Evolutionary conservation across 2,797 vertebrate genomes (phyloP).

Genomic region (Myotis daubentonii): DNA sequence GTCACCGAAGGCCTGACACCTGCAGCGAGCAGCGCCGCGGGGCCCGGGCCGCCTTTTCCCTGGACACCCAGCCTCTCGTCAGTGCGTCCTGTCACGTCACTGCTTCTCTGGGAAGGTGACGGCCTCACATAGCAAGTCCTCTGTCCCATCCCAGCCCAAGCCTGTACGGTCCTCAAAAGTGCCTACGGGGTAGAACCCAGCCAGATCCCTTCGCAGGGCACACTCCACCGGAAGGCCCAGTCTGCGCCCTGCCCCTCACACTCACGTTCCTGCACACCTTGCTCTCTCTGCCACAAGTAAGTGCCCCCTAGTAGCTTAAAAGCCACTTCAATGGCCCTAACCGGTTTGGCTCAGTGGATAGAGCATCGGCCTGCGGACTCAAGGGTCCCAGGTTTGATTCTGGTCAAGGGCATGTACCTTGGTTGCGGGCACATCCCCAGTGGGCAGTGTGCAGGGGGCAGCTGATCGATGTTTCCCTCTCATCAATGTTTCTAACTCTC

Average conservation of each 20-base stretch:
- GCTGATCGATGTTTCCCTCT: too few relatives aligned
- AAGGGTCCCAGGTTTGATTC: too few relatives aligned
- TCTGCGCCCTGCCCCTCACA: fast-evolving
- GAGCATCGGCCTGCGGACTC: too few relatives aligned
- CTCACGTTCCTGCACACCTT: fast-evolving
- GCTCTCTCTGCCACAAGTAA: neutral
- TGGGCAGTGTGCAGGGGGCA: too few relatives aligned
- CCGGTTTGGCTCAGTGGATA: too few relatives aligned
- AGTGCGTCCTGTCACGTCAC: fast-evolving
- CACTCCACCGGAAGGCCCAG: fast-evolving
- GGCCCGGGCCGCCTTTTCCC: neutral
- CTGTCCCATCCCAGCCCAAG: neutral
- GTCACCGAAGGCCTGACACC: fast-evolving
- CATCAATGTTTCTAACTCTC: too few relatives aligned
- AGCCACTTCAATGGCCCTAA: neutral
- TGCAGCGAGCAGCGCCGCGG: fast-evolving
- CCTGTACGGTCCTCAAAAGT: fast-evolving
- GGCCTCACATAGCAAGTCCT: fast-evolving
- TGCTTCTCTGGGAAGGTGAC: neutral
- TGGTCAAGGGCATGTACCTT: too few relatives aligned
- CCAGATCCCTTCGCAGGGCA: neutral
- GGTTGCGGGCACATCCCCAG: too few relatives aligned
- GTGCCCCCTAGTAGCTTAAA: neutral
- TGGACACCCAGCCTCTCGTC: neutral
- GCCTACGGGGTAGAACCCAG: neutral